Base-by-base conservation (phyloP, 2,797 vertebrate genomes). In the Sebastes reedi region DNA sequence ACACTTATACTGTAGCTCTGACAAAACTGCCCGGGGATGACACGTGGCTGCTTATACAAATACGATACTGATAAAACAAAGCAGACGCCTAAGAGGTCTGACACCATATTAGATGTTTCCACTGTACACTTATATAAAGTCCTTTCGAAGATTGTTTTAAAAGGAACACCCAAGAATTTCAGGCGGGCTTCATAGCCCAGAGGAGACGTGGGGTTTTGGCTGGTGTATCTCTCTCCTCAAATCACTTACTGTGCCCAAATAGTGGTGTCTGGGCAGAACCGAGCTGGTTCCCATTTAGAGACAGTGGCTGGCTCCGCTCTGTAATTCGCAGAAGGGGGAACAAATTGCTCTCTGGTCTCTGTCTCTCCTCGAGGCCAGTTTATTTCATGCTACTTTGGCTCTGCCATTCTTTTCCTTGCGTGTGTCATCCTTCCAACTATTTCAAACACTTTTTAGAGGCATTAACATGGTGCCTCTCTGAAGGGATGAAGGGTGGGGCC, bases 281-380 rank as follows among this genome's bases (percentile, higher is more conserved):
- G 81, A 88, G 82, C 90, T 90, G 92, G 90, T 88, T 93, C 89
- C 86, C 89, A 91, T 91, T 93, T 91, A 86, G 87, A 93, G 88
- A 89, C 90, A 79, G 90, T 84, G 91, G 89, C 92, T 90, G 90
- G 85, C 91, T 93, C 90, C 22, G 78, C 81, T 85, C 88, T 92
- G 73, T 93, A 91, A 94, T 94, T 91, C 89, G 36, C 77, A 81
- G 72, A 81, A 84, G 81, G 88, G 87, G 83, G 87, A 94, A 91
- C 91, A 92, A 95, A 94, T 94, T 93, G 89, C 92, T 94, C 92
- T 86, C 91, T 85, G 87, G 89, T 93, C 87, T 90, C 87, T 86
- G 88, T 92, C 90, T 89, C 78, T 89, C 73, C 89, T 88, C 52
- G 22, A 72, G 71, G 87, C 91, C 89, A 89, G 89, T 92, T 91